phyloP scores from a whole-genome alignment of 2,888 invertebrate species.

The Scaptomyza polygonia region DNA sequence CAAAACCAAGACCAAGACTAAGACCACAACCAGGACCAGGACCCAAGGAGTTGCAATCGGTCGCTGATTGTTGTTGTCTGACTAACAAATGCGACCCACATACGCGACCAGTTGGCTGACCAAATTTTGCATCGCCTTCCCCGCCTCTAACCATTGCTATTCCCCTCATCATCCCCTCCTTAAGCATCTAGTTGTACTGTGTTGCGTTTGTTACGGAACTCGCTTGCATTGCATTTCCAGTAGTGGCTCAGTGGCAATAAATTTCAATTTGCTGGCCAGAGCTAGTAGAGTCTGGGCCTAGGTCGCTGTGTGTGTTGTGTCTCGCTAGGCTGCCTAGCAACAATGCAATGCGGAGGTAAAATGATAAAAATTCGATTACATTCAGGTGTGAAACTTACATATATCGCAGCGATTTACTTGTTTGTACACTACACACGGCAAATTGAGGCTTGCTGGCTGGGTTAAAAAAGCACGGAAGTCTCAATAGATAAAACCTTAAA shows the following conservation, averaged over 20 bases:
- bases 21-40: not conserved
- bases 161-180: not conserved
- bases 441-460: constrained; percentile 40
- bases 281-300: constrained; percentile 13
- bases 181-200: constrained; percentile 2
- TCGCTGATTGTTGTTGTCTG: constrained; percentile 32
- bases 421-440: constrained; percentile 62
- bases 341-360: constrained; percentile 81
- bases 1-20: not conserved
- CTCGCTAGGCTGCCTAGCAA: constrained; percentile 67
- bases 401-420: constrained; percentile 73
- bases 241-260: constrained; percentile 81
- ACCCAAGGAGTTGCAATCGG: constrained; percentile 21
- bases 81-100: constrained; percentile 76
- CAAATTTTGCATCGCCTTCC: constrained; percentile 63
- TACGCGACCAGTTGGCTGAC: constrained; percentile 76
- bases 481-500: constrained; percentile 18
- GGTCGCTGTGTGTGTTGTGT: constrained; percentile 20
- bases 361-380: constrained; percentile 82
- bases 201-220: constrained; percentile 54
- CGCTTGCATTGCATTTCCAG: constrained; percentile 75
- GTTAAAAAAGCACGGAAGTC: constrained; percentile 12
- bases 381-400: constrained; percentile 83
- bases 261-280: constrained; percentile 81
- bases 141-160: not conserved